Base-by-base conservation (phyloP, 2,888 invertebrate genomes). In the Agrotis puta region DNA sequence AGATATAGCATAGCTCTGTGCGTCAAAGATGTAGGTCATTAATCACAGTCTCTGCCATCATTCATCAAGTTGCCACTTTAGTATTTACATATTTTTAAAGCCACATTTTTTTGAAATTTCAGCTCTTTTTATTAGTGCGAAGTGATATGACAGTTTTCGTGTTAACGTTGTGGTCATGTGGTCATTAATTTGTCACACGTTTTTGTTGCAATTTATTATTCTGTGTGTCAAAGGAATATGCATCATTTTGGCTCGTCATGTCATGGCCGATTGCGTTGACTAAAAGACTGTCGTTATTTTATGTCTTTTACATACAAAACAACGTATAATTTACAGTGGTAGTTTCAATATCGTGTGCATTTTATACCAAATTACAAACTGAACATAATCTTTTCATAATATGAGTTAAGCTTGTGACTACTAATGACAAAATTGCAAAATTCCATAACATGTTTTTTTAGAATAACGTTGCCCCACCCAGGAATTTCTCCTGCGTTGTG, bases 71-170 rank as follows among this genome's bases (percentile, higher is more conserved):
- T 81, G 82, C 85, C 79, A 81, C 84, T 84, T 78, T 85, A 76
- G 84, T 92, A 88, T 92, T 90, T 91, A 89, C 87, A 88, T 88
- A 89, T 87, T 88, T 87, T 86, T 79, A 0, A 22, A 16, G 70
- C 54, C 18, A 45, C 2, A 27, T 78, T 77, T 84, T 84, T 83
- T 84, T 81, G 74, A 85, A 87, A 85, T 81, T 85, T 86, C 85
- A 80, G 67, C 66, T 45, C 63, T 89, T 89, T 89, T 89, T 89
- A 89, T 90, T 88, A 77, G 80, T 64, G 56, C 43, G 33, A 66
- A 73, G 80, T 89, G 90, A 89, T 79, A 69, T 62, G 76, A 85
- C 88, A 74, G 65, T 85, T 86, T 84, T 76, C 50, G 51, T 72
- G 66, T 64, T 64, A 58, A 54, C 64, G 33, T 45, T 68, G 53